Conservation (phyloP, 2,113 vertebrate genomes). For the Anolis sagrei region DNA sequence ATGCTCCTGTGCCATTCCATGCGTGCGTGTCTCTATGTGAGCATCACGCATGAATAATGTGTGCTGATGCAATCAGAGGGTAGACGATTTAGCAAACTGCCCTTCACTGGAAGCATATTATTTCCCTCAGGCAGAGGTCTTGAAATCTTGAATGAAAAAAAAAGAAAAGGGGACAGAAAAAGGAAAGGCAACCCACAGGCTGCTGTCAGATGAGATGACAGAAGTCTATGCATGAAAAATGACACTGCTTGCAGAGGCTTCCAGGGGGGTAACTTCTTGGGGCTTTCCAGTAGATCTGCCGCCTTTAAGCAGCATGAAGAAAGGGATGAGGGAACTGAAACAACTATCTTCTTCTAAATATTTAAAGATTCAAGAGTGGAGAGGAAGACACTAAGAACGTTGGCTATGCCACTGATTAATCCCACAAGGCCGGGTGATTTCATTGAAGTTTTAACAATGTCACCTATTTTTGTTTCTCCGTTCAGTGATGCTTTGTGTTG, state of each 20-base stretch:
- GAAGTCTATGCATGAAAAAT: slow-evolving; percentile 3
- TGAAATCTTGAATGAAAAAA: slow-evolving; percentile 7
- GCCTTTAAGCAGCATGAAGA: not conserved
- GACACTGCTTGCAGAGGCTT: slow-evolving; percentile 5
- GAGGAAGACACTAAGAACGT: slow-evolving; percentile 26
- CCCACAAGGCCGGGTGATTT: slow-evolving; percentile 42
- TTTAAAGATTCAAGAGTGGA: not conserved
- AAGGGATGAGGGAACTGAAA: not conserved
- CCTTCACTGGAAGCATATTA: not conserved
- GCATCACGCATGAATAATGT: not conserved
- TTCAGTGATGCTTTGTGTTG: not conserved
- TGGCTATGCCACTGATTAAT: slow-evolving; percentile 56
- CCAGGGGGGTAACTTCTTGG: not conserved
- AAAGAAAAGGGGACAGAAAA: not conserved
- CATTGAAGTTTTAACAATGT: slow-evolving; percentile 34
- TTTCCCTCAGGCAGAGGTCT: not conserved
- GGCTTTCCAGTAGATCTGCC: not conserved
- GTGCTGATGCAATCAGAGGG: not conserved
- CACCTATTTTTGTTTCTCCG: not conserved
- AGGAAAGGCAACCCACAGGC: not conserved
- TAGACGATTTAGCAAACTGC: slow-evolving; percentile 20
- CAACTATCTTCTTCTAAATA: not conserved
- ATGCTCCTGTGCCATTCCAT: not conserved
- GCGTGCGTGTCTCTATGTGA: not conserved
- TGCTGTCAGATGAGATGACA: slow-evolving; percentile 5